Evolutionary conservation across 2,113 vertebrate species (phyloP).

Genomic region (Grammomys dolichurus): DNA sequence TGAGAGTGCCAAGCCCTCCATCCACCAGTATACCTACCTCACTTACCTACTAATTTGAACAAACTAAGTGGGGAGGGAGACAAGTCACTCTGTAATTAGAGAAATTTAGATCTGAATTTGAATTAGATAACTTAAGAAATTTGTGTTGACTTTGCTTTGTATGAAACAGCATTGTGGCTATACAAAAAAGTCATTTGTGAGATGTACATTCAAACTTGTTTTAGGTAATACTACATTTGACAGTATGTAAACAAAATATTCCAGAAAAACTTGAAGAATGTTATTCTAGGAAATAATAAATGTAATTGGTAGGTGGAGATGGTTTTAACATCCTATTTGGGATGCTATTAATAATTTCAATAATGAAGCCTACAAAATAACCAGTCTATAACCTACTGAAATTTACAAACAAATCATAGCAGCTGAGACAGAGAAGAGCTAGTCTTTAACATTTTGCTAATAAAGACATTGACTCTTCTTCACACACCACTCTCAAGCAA

Average conservation of each 20-base stretch:
- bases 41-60: background rate
- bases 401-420: conserved; percentile 20
- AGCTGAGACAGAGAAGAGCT: background rate
- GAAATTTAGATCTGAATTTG: background rate
- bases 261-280: background rate
- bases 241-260: conserved; percentile 19
- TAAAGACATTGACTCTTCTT: background rate
- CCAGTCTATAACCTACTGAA: background rate
- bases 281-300: background rate
- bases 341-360: background rate
- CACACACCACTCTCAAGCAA: background rate
- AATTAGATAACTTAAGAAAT: conserved; percentile 12
- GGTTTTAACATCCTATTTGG: background rate
- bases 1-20: background rate
- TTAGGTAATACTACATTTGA: background rate
- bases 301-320: background rate
- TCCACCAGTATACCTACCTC: background rate
- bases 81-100: background rate
- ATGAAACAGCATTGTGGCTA: background rate
- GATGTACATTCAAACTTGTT: background rate
- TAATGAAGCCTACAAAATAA: background rate
- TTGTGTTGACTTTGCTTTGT: background rate
- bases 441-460: background rate
- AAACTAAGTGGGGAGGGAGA: background rate
- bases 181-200: conserved; percentile 36